phyloP scores from a whole-genome alignment of 2,888 invertebrate species.

The Agonopterix heracliana region DNA sequence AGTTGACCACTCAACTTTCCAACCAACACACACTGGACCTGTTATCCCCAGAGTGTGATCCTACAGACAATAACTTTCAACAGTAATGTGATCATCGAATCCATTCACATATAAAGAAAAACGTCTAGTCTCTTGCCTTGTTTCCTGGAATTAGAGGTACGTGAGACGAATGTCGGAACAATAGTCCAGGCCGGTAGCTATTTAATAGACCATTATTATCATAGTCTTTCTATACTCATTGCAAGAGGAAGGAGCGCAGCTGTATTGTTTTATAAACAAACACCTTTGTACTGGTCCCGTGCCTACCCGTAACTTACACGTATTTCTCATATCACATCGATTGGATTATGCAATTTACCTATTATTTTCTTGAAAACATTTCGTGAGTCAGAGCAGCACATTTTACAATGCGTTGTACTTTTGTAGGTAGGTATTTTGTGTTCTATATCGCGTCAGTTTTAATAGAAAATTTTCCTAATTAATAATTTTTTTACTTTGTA shows the following conservation, averaged over 20 bases:
- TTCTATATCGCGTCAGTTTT: too few species aligned
- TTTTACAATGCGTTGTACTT: too few species aligned
- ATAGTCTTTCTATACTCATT: slow-evolving; percentile 43
- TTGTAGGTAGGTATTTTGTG: too few species aligned
- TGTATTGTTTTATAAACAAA: slow-evolving; percentile 68
- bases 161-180: not conserved
- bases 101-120: not conserved
- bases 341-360: slow-evolving; percentile 7
- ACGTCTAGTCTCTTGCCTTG: not conserved
- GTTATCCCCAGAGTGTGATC: too few species aligned
- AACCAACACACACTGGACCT: too few species aligned
- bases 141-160: not conserved
- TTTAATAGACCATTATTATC: slow-evolving; percentile 50
- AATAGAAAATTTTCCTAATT: too few species aligned
- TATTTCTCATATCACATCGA: slow-evolving; percentile 33
- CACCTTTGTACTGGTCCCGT: slow-evolving; percentile 53
- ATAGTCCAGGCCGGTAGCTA: not conserved
- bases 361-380: slow-evolving; percentile 2
- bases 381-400: too few species aligned
- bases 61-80: too few species aligned
- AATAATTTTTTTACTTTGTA: too few species aligned
- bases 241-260: slow-evolving; percentile 44
- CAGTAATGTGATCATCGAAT: too few species aligned
- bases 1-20: too few species aligned
- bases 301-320: slow-evolving; percentile 39